A percentile compares a stretch with the other conserved stretches of the same genome.
Conservation (phyloP, 2,797 vertebrate species). For the Dallia pectoralis region DNA sequence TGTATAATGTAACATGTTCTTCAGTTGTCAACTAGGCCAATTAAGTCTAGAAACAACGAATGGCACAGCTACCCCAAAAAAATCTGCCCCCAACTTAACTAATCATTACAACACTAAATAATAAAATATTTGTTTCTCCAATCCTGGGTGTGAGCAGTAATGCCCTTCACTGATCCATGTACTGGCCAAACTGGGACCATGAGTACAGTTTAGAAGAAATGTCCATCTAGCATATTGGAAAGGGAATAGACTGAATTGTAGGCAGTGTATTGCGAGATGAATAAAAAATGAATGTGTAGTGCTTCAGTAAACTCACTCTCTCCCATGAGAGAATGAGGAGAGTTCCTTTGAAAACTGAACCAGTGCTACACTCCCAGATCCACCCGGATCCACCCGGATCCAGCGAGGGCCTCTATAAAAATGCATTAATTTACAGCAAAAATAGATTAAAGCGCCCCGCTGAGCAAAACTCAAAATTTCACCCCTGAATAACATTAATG, state of each 20-base stretch:
- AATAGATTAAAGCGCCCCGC: slow-evolving; percentile 82
- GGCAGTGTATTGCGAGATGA: slow-evolving; percentile 69
- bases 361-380: slow-evolving; percentile 71
- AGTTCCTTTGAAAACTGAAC: slow-evolving; percentile 69
- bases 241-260: slow-evolving; percentile 41
- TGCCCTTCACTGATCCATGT: slow-evolving; percentile 44
- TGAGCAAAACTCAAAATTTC: slow-evolving; percentile 81
- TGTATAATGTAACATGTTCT: too few species aligned
- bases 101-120: slow-evolving; percentile 33
- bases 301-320: slow-evolving; percentile 68
- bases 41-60: neutral
- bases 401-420: slow-evolving; percentile 79
- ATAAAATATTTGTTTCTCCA: slow-evolving; percentile 32
- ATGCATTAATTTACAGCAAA: slow-evolving; percentile 86
- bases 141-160: slow-evolving; percentile 40
- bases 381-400: slow-evolving; percentile 69
- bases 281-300: slow-evolving; percentile 77
- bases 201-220: slow-evolving; percentile 46
- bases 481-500: slow-evolving; percentile 81
- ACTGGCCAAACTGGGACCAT: slow-evolving; percentile 31
- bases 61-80: slow-evolving; percentile 1
- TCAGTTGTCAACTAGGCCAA: neutral
- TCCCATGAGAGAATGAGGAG: slow-evolving; percentile 58
- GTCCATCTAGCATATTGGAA: slow-evolving; percentile 51
- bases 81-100: slow-evolving; percentile 35